phyloP scores from a whole-genome alignment of 2,113 vertebrate species.

The Nyctibius bracteatus region DNA sequence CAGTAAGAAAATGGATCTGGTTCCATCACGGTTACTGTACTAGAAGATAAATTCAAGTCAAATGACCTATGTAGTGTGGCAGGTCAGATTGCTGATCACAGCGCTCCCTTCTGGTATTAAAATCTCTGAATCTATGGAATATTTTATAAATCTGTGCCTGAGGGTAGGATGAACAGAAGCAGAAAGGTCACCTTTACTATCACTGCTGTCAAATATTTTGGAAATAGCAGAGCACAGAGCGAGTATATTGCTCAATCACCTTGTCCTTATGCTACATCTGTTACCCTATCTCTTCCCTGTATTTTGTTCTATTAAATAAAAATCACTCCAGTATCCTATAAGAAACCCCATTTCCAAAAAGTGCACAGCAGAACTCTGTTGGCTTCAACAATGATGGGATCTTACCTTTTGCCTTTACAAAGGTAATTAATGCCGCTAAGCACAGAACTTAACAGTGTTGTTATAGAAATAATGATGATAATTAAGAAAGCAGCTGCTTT shows the following conservation, averaged over 20 bases:
- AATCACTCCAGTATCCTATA: rapidly evolving
- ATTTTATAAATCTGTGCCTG: not conserved
- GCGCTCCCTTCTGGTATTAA: not conserved
- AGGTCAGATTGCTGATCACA: not conserved
- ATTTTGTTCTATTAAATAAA: not conserved
- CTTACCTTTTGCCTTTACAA: not conserved
- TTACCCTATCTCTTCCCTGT: not conserved
- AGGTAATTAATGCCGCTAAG: not conserved
- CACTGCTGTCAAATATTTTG: constrained; percentile 7
- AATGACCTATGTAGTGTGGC: not conserved
- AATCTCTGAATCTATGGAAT: not conserved
- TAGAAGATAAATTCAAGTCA: not conserved
- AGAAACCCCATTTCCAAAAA: not conserved
- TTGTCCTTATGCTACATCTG: not conserved
- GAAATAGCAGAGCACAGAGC: not conserved
- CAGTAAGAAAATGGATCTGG: not conserved
- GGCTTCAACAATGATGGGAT: rapidly evolving
- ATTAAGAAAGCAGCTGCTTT: not conserved
- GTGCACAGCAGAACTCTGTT: not conserved
- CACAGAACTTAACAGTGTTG: not conserved
- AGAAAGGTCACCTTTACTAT: constrained; percentile 38
- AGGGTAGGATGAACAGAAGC: not conserved
- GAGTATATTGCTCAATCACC: not conserved
- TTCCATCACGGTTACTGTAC: not conserved
- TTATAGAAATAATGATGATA: not conserved